Base-by-base conservation (phyloP, 1,140 invertebrate genomes). In the Conus ventricosus region DNA sequence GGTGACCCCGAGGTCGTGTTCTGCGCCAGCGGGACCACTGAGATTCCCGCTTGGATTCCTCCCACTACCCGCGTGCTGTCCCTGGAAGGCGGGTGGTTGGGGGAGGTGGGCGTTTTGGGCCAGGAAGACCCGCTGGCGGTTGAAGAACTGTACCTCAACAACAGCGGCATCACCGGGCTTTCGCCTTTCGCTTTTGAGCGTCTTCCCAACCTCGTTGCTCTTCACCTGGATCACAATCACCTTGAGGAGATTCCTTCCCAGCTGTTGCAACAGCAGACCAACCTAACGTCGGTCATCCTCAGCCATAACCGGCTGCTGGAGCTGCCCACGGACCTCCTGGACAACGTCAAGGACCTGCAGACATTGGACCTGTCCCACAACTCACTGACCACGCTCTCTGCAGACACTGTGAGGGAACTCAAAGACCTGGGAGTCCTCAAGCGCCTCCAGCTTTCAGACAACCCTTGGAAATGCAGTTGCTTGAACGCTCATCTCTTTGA, bases 71-170 rank as follows among this genome's bases (percentile, higher is more conserved):
- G 75, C 1, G 53, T 87, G 71, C 6, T 87, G 27, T 87, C 85
- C 6, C 10, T 87, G 54, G 85, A 87, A 80, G 71, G 75, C 7
- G 71, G 75, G 39, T 51, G 23, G n/a, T 54, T 87, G 54, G 67
- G 71, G 8, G 54, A 57, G 54, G 54, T 87, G 71, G 85, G 25
- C 0, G 53, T 11, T n/a, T 57, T 87, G 5, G 71, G 63, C 5
- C 51, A 25, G 13, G 71, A 57, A 11, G 20, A 39, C 20, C 6
- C 23, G 51, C 51, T 25, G 54, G 75, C 11, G 11, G 54, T 57
- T 39, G 51, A 78, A 51, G 85, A 87, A 53, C 85, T 87, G 71
- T 87, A 87, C 54, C 71, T 87, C 39, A 87, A 87, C 54, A 54
- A 55, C 67, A 87, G 85, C 85, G 75, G 85, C 2, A 20, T 87